Conservation (phyloP, 2,888 invertebrate genomes). For the Cyclophora punctaria region DNA sequence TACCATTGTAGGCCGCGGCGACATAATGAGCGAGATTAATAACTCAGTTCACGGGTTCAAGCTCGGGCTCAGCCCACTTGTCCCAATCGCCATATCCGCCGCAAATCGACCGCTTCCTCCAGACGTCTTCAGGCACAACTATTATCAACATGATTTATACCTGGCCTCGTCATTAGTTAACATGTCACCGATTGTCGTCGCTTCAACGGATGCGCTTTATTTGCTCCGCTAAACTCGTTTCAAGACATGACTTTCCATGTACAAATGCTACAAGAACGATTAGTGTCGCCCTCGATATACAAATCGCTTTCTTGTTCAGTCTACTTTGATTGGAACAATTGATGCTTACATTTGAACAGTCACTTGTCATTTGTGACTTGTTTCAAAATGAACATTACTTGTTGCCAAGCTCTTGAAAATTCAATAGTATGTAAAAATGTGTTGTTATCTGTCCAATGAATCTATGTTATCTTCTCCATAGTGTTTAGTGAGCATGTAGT, state of each 20-base stretch:
- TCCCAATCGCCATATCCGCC: slow-evolving; percentile 67
- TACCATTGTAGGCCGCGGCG: slow-evolving; percentile 29
- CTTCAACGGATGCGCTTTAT: slow-evolving; percentile 56
- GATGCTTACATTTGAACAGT: background rate
- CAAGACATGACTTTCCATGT: slow-evolving; percentile 28
- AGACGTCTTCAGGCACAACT: slow-evolving; percentile 46
- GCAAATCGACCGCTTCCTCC: slow-evolving; percentile 70
- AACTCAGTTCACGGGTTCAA: slow-evolving; percentile 41
- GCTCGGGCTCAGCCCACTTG: slow-evolving; percentile 43
- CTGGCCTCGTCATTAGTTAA: slow-evolving; percentile 65
- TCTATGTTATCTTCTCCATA: background rate
- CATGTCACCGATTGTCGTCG: slow-evolving; percentile 55
- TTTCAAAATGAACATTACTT: too few relatives aligned
- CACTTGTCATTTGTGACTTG: background rate
- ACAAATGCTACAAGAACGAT: slow-evolving; percentile 16
- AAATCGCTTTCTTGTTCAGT: background rate
- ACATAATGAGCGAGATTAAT: slow-evolving; percentile 44
- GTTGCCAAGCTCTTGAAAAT: too few relatives aligned
- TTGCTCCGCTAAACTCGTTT: slow-evolving; percentile 43
- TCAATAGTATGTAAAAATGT: background rate
- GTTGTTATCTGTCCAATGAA: slow-evolving; percentile 2
- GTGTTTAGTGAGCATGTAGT: slow-evolving; percentile 2
- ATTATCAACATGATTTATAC: slow-evolving; percentile 71
- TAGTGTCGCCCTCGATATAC: background rate
- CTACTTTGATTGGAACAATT: background rate